Evolutionary conservation across 2,797 vertebrate species (phyloP), one percentile per base, ranked within the genome.

Genomic region (Agapornis canus): DNA sequence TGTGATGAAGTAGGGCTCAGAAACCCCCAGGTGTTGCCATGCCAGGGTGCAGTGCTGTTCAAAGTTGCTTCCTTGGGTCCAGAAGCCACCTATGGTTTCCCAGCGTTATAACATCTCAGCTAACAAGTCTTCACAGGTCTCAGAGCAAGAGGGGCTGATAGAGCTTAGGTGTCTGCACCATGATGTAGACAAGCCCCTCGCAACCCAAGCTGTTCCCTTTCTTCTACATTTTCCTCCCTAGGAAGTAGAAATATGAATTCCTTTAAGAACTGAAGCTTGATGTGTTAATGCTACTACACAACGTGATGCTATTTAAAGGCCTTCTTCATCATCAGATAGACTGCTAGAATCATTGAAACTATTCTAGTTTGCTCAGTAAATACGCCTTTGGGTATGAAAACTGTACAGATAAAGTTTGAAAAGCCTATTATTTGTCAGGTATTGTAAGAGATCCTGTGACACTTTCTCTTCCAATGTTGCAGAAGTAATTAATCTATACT

Each of bases 401-500:
- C 37, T 32, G 9, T 39, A 78, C 43, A 90, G 51, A 76, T 26
- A 14, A 45, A 81, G 37, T 86, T 37, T 76, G 37, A 88, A 90
- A 93, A 82, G n/a, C 42, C 26, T 66, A 12, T 86, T 71, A 59
- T 66, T 95, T 92, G 26, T 63, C 77, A 94, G 45, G 31, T 32
- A 48, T 14, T 47, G 27, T 48, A 86, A 83, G 54, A 86, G 43
- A 73, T 82, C 31, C 63, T 40, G 17, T 57, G 69, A 79, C 75
- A 86, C 32, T 72, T 76, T 70, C 48, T 79, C 20, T 82, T n/a
- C 31, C 16, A 40, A 35, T 51, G 75, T 17, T 89, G 65, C 49
- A 94, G 72, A 93, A 81, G 25, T 45, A 92, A 91, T 92, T 89
- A 75, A n/a, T 51, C 37, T 60, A 13, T n/a, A 71, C 10, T 48